Evolutionary conservation across 2,888 invertebrate genomes (phyloP), one percentile per base, ranked within the genome.

Genomic region (Oligia fasciuncula): DNA sequence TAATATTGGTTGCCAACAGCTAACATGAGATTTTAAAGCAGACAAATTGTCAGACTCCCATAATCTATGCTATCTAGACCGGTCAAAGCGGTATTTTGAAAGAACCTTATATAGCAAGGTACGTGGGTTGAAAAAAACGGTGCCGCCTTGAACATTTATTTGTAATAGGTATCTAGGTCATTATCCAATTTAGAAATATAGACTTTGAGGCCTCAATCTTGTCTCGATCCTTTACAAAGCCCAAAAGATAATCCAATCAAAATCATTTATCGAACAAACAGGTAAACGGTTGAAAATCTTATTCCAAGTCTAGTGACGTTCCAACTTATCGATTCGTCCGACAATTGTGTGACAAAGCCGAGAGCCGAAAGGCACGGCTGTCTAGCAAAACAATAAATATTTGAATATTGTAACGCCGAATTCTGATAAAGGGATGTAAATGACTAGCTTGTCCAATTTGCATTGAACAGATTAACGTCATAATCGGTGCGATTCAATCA

Each of bases 391-490:
- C 93, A 94, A 95, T 94, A 95, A 94, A 95, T 95, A 95, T 95
- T 94, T 95, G 94, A 96, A 96, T 95, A 96, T 96, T 95, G 95
- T 93, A 94, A 94, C 93, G 93, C 92, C 92, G 90, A 94, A 94
- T 94, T 93, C 94, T 94, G 95, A 95, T 95, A 95, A 96, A 95
- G 95, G 94, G 95, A 96, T 96, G 96, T 95, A 95, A 96, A 96
- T 95, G 95, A 95, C 95, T 95, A 94, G 92, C 94, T 95, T 94
- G 94, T 95, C 94, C 96, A 96, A 97, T 97, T 96, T 97, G 95
- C 96, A 96, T 96, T 94, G 95, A 96, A 95, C 96, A 96, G 96
- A 97, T 97, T 96, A 97, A 95, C 95, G 96, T 96, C 96, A 97
- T 97, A 96, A 96, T 96, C 96, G 95, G 93, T 92, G 93, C 94